Evolutionary conservation across 2,113 vertebrate species (phyloP).

Genomic region (Dunckerocampus dactyliophorus): DNA sequence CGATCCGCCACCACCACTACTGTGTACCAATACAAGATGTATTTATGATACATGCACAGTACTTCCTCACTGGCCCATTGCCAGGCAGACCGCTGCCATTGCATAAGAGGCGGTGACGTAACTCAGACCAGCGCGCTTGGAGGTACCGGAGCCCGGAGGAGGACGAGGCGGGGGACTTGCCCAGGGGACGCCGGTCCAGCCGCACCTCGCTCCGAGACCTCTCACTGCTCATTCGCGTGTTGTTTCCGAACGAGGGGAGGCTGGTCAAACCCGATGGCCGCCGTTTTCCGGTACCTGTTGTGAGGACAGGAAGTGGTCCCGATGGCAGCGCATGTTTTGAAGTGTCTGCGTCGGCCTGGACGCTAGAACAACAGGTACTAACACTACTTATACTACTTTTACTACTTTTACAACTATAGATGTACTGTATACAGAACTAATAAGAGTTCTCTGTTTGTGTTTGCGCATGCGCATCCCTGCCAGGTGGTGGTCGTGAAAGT

Average conservation of each 20-base stretch:
- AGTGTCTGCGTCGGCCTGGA: constrained; percentile 64
- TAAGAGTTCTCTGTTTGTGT: not conserved
- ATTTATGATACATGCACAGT: constrained; percentile 34
- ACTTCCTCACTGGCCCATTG: constrained; percentile 51
- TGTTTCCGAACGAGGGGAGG: constrained; percentile 21
- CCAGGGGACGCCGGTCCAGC: constrained; percentile 38
- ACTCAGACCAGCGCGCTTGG: constrained; percentile 45
- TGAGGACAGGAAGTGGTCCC: constrained; percentile 17
- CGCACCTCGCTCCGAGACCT: constrained; percentile 22
- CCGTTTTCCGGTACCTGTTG: constrained; percentile 14
- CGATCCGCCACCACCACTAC: no score
- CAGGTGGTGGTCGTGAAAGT: constrained; percentile 35
- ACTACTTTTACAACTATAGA: not conserved
- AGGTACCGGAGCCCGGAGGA: not conserved
- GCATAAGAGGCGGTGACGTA: constrained; percentile 71
- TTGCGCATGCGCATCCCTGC: not conserved
- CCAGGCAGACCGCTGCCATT: constrained; percentile 59
- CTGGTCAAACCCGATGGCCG: constrained; percentile 16
- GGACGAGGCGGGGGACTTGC: constrained; percentile 3
- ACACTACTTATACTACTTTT: not conserved
- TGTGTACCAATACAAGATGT: no score
- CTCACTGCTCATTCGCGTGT: constrained; percentile 19
- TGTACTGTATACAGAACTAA: no score
- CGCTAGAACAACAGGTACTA: constrained; percentile 57
- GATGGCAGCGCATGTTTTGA: constrained; percentile 63